A percentile compares a stretch with the other conserved stretches of the same genome.
These are phyloP conservation scores for Amphiprion clarkii DNA, from an alignment of 2,797 vertebrate genomes.

Conservation along the genomic window DNA sequence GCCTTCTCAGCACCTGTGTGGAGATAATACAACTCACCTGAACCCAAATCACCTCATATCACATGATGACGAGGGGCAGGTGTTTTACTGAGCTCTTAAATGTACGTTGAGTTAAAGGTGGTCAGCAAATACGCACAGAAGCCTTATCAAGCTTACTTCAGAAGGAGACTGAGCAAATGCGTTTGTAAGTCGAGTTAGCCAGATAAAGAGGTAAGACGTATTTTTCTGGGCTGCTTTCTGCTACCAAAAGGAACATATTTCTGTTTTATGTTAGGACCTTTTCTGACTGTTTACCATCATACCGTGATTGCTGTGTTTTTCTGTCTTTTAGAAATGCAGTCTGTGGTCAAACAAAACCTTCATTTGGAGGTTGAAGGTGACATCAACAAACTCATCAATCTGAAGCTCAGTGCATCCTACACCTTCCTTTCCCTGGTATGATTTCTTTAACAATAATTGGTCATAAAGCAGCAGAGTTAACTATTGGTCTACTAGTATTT, in stretches of 20 bases:
- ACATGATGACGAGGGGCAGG: constrained; percentile 23
- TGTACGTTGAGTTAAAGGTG: constrained; percentile 9
- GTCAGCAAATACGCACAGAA: background rate
- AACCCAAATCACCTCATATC: background rate
- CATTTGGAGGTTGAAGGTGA: constrained; percentile 80
- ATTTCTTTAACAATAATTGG: background rate
- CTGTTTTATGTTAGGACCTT: fast-evolving
- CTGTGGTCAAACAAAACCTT: constrained; percentile 80
- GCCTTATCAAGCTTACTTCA: background rate
- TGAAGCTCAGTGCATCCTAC: constrained; percentile 84
- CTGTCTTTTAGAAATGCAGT: constrained; percentile 79
- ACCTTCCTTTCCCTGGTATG: constrained; percentile 82
- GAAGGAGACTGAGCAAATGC: background rate
- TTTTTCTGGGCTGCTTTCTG: background rate
- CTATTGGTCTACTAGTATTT: background rate
- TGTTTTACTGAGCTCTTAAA: constrained; percentile 39
- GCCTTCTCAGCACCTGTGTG: background rate
- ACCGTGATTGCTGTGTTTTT: background rate
- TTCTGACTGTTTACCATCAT: background rate
- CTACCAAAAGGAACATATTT: background rate
- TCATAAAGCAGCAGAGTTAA: background rate
- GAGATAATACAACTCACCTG: constrained; percentile 4
- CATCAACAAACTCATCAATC: constrained; percentile 83
- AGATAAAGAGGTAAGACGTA: background rate
- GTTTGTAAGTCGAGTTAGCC: background rate